These are phyloP conservation scores for Cebus imitator DNA, from an alignment of 2,113 vertebrate species.

Conservation along the genomic window DNA sequence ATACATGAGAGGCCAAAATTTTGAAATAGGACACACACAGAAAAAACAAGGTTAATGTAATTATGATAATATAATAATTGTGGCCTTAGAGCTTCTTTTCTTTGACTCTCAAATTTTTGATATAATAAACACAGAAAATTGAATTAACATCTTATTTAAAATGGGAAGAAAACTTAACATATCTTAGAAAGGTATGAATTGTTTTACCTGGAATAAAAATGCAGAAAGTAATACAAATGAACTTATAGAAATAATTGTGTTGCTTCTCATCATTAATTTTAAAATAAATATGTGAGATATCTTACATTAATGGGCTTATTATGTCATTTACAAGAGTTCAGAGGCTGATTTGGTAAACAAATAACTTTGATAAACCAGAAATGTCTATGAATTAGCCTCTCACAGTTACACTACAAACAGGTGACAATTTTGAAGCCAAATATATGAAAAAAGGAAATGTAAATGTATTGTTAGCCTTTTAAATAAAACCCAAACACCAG, in stretches of 20 bases:
- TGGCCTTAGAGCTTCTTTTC: background rate
- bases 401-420: background rate
- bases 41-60: background rate
- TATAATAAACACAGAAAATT: background rate
- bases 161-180: background rate
- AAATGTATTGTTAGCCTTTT: background rate
- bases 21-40: background rate
- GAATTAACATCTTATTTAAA: background rate
- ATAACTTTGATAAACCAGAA: background rate
- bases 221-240: background rate
- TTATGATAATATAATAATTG: background rate
- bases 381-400: background rate
- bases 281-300: background rate
- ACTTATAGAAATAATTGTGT: background rate
- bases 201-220: background rate
- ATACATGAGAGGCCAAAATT: background rate
- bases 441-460: background rate
- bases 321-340: background rate
- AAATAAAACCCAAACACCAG: conserved; percentile 34
- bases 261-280: background rate
- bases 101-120: background rate
- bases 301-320: background rate
- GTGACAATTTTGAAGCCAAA: background rate
- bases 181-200: background rate
- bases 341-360: background rate